phyloP scores from a whole-genome alignment of 2,113 vertebrate species.

The Tenrec ecaudatus region DNA sequence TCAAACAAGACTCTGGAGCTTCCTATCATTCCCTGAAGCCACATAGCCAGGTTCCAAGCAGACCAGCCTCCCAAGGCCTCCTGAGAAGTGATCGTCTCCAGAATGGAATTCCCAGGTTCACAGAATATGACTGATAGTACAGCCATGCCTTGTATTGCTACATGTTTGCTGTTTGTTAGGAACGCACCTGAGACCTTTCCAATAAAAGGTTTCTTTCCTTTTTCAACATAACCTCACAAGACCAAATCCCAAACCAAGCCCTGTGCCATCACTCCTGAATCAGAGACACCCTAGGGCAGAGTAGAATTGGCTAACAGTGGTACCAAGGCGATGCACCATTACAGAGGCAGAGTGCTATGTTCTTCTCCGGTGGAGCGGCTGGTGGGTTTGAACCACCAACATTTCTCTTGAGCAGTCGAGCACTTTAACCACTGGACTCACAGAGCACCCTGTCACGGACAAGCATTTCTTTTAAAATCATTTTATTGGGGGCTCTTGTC shows the following conservation, averaged over 20 bases:
- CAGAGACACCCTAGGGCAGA: too few species aligned
- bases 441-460: background rate
- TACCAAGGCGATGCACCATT: background rate
- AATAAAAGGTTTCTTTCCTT: background rate
- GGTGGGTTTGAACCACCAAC: background rate
- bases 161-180: background rate
- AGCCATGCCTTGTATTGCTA: background rate
- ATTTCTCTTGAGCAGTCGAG: background rate
- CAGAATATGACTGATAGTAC: background rate
- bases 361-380: background rate
- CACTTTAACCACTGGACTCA: background rate
- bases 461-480: background rate
- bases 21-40: background rate
- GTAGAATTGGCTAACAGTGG: background rate
- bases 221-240: background rate
- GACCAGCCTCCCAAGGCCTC: background rate
- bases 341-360: too few species aligned
- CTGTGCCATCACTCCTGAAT: background rate
- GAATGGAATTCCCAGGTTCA: background rate
- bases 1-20: background rate
- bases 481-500: too few species aligned
- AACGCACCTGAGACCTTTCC: background rate
- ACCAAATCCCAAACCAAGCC: background rate
- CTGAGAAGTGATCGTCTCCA: background rate
- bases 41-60: background rate